phyloP scores from a whole-genome alignment of 2,113 vertebrate genomes.

The Phylloscopus trochilus region DNA sequence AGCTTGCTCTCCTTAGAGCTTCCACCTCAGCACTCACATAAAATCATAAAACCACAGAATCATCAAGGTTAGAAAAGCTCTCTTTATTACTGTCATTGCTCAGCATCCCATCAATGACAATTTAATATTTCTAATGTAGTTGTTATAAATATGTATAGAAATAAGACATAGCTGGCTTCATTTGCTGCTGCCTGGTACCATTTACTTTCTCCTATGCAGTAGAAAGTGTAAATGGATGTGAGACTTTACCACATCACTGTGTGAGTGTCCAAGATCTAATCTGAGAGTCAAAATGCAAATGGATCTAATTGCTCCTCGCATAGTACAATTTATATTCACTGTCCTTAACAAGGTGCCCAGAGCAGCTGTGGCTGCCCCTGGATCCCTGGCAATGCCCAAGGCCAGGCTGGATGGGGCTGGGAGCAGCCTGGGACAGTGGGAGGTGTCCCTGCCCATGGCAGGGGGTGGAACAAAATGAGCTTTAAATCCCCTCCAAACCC shows the following conservation, averaged over 20 bases:
- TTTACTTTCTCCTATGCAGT: neutral
- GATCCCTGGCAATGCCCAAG: neutral
- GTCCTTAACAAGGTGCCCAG: neutral
- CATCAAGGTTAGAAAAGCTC: too few species aligned
- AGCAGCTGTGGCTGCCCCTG: neutral
- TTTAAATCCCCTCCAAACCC: neutral
- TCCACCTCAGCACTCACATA: neutral
- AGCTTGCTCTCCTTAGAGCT: neutral
- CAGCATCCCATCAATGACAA: neutral
- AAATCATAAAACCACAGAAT: neutral
- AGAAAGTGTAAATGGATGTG: neutral
- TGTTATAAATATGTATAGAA: neutral
- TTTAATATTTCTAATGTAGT: neutral
- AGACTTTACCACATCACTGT: neutral
- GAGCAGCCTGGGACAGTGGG: fast-evolving
- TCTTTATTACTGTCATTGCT: neutral
- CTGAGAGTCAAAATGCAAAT: neutral
- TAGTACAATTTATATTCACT: neutral
- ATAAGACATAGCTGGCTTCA: neutral
- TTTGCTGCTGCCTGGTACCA: neutral
- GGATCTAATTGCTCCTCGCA: neutral
- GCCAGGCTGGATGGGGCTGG: neutral
- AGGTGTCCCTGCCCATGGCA: neutral
- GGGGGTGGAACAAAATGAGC: fast-evolving
- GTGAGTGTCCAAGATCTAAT: neutral